A percentile compares a stretch with the other conserved stretches of the same genome.
phyloP scores from a whole-genome alignment of 1,140 invertebrate genomes.

The Caenorhabditis brenneri region DNA sequence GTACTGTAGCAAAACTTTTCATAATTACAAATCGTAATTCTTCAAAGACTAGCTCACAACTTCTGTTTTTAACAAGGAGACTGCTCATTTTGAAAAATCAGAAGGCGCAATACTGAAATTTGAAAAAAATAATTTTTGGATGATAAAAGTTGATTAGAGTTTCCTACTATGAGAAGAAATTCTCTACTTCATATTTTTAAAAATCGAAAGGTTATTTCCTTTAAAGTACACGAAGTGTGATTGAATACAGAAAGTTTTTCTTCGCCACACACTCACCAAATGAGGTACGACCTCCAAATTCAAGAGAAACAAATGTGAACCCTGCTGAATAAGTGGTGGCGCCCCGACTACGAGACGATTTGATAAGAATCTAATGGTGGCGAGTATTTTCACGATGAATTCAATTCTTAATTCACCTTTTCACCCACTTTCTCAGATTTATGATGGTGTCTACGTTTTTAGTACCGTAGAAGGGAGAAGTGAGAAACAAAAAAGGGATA shows the following conservation, averaged over 20 bases:
- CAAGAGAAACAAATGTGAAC: constrained; percentile 21
- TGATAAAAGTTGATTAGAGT: no score
- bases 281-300: background rate
- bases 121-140: no score
- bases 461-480: background rate
- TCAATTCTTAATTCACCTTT: background rate
- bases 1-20: no score
- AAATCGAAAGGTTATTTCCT: background rate
- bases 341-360: no score
- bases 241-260: background rate
- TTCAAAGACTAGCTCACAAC: no score
- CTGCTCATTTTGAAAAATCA: no score
- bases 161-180: no score
- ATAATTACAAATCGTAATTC: no score
- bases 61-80: no score
- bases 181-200: no score
- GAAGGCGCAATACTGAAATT: no score
- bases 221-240: background rate
- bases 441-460: background rate
- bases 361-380: constrained; percentile 18
- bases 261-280: background rate
- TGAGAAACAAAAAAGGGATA: background rate
- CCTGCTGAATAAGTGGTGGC: no score
- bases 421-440: constrained; percentile 38
- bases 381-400: background rate